Evolutionary conservation across 2,888 invertebrate genomes (phyloP).

Genomic region (Meliscaeva auricollis): DNA sequence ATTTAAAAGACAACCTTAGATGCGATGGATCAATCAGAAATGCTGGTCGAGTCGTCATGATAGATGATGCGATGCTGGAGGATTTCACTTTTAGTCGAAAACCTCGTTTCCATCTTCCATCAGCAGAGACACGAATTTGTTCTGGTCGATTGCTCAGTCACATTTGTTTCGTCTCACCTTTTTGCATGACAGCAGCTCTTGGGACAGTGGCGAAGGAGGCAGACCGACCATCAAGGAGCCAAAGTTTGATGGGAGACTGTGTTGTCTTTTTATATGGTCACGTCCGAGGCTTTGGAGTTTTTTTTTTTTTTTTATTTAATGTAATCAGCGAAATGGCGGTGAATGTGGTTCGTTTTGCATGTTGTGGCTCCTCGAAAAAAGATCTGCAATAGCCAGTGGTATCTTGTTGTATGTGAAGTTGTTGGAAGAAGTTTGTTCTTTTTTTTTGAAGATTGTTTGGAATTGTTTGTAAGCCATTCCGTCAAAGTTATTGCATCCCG

Average conservation of each 20-base stretch:
- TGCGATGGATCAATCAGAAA: slow-evolving; percentile 70
- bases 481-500: slow-evolving; percentile 67
- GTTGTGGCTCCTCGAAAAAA: slow-evolving; percentile 21
- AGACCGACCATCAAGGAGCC: slow-evolving; percentile 11
- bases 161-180: slow-evolving; percentile 69
- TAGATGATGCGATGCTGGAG: slow-evolving; percentile 55
- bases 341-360: slow-evolving; percentile 70
- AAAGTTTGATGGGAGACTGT: neutral
- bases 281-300: slow-evolving; percentile 17
- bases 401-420: slow-evolving; percentile 48
- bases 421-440: slow-evolving; percentile 34
- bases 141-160: slow-evolving; percentile 70
- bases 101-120: slow-evolving; percentile 41
- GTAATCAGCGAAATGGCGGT: slow-evolving; percentile 64
- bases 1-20: slow-evolving; percentile 23
- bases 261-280: slow-evolving; percentile 25
- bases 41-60: slow-evolving; percentile 36
- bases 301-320: slow-evolving; percentile 47
- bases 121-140: slow-evolving; percentile 56
- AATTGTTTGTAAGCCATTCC: slow-evolving; percentile 47
- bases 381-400: slow-evolving; percentile 39
- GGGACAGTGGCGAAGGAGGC: neutral
- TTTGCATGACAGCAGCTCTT: slow-evolving; percentile 42
- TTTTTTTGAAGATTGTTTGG: neutral
- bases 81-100: slow-evolving; percentile 70